A percentile compares a stretch with the other conserved stretches of the same genome.
These are phyloP conservation scores for Chorisops tibialis DNA, from an alignment of 2,888 invertebrate genomes.

Conservation along the genomic window DNA sequence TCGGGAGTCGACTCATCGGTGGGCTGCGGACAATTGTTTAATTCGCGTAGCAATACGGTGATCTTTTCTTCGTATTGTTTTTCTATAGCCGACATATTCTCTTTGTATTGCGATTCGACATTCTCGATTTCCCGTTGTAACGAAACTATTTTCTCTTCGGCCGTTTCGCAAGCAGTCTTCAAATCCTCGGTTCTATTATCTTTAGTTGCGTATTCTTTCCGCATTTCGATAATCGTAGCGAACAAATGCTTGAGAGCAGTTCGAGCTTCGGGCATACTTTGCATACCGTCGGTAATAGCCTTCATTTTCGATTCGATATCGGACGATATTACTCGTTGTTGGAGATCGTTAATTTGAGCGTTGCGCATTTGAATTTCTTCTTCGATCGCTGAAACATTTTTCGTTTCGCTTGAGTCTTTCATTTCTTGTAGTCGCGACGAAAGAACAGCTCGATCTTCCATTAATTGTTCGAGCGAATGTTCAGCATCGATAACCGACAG, in stretches of 20 bases:
- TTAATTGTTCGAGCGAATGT: slow-evolving; percentile 68
- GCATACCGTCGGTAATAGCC: slow-evolving; percentile 68
- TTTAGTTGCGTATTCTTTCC: slow-evolving; percentile 41
- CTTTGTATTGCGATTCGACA: slow-evolving; percentile 55
- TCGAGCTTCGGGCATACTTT: slow-evolving; percentile 75
- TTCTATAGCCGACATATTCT: slow-evolving; percentile 56
- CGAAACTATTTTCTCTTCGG: slow-evolving; percentile 45
- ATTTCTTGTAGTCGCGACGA: slow-evolving; percentile 42
- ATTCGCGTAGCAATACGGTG: slow-evolving; percentile 41
- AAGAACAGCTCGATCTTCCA: slow-evolving; percentile 66
- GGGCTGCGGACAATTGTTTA: slow-evolving; percentile 37
- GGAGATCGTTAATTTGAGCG: slow-evolving; percentile 73
- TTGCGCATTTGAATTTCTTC: slow-evolving; percentile 49
- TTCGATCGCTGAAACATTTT: slow-evolving; percentile 40
- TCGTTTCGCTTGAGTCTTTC: slow-evolving; percentile 29
- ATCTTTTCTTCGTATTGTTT: slow-evolving; percentile 63
- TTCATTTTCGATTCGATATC: slow-evolving; percentile 69
- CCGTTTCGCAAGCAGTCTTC: slow-evolving; percentile 54
- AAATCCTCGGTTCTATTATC: slow-evolving; percentile 55
- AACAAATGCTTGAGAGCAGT: slow-evolving; percentile 61
- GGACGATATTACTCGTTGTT: slow-evolving; percentile 76
- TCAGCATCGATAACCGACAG: slow-evolving; percentile 75
- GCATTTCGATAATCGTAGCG: slow-evolving; percentile 42
- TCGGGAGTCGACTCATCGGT: slow-evolving; percentile 37
- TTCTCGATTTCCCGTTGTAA: slow-evolving; percentile 54